Percentiles rank a stretch among this genome's conserved stretches.
Conservation (phyloP, 2,797 vertebrate species). For the Hyperoplus lanceolatus region DNA sequence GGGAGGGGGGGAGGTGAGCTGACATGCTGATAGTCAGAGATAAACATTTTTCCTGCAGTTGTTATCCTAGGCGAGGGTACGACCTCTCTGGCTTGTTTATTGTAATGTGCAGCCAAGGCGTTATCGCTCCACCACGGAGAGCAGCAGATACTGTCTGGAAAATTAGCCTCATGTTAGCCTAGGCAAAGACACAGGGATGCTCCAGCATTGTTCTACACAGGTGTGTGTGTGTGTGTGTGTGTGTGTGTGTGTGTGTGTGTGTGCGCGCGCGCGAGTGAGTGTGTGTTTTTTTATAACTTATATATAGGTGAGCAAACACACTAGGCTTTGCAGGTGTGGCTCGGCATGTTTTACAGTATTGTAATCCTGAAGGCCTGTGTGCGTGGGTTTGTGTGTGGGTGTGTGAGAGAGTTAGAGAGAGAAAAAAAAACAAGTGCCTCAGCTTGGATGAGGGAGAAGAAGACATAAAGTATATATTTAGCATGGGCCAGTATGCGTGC, state of each 20-base stretch:
- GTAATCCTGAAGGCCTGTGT: not conserved
- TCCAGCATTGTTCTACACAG: conserved; percentile 43
- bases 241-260: conserved; percentile 1
- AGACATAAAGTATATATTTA: conserved; percentile 62
- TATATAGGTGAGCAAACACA: conserved; percentile 18
- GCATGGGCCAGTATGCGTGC: conserved; percentile 38
- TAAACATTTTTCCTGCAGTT: conserved; percentile 71
- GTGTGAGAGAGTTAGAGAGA: not conserved
- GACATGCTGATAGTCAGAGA: conserved; percentile 72
- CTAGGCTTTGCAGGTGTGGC: conserved; percentile 18
- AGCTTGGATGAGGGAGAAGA: conserved; percentile 31
- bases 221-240: conserved; percentile 11
- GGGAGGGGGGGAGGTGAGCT: conserved; percentile 43
- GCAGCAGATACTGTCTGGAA: conserved; percentile 63
- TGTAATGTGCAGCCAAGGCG: conserved; percentile 61
- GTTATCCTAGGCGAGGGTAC: conserved; percentile 66
- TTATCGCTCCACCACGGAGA: conserved; percentile 73
- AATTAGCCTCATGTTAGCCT: conserved; percentile 58
- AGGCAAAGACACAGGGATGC: conserved; percentile 39
- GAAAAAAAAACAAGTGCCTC: conserved; percentile 8
- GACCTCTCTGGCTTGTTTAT: conserved; percentile 73
- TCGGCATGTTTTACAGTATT: conserved; percentile 9
- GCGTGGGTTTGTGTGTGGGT: not conserved
- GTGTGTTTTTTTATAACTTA: no score
- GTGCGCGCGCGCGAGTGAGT: not conserved